Conservation (phyloP, 2,113 vertebrate genomes). For the Paraplagusia blochii region DNA sequence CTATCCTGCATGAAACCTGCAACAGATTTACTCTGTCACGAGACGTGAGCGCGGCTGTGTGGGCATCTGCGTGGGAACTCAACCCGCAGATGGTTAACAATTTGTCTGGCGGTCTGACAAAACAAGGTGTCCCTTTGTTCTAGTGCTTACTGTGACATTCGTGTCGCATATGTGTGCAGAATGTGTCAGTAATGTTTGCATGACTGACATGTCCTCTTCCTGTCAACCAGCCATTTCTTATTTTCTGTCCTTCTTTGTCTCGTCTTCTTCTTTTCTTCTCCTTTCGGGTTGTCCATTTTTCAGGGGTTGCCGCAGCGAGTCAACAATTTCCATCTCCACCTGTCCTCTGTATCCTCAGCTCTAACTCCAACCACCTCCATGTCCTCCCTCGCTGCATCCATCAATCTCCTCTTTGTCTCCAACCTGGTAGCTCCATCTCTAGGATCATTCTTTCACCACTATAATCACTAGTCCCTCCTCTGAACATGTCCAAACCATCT, state of each 20-base stretch:
- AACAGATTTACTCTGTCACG: slow-evolving; percentile 15
- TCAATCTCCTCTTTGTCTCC: too few species aligned
- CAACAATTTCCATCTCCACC: too few species aligned
- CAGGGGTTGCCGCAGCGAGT: too few species aligned
- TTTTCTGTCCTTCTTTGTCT: slow-evolving; percentile 5
- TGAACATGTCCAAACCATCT: too few species aligned
- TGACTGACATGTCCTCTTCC: slow-evolving; percentile 19
- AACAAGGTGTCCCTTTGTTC: slow-evolving; percentile 10
- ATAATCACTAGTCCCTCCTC: too few species aligned
- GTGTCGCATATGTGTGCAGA: slow-evolving; percentile 1
- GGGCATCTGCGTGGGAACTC: neutral
- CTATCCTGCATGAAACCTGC: slow-evolving; percentile 25
- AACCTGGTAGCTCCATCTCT: too few species aligned
- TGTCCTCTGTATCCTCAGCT: too few species aligned
- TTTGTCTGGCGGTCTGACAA: slow-evolving; percentile 19
- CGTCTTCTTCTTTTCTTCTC: too few species aligned
- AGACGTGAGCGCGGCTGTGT: slow-evolving; percentile 2
- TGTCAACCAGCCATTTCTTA: slow-evolving; percentile 36
- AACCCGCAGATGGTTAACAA: slow-evolving; percentile 32
- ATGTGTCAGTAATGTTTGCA: slow-evolving; percentile 3
- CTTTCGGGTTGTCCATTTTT: too few species aligned
- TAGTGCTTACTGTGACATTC: neutral
- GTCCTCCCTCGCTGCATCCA: too few species aligned
- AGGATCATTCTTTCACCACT: too few species aligned
- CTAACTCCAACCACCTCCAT: too few species aligned